phyloP scores from a whole-genome alignment of 1,140 invertebrate genomes.

The Trachymyrmex cornetzi region DNA sequence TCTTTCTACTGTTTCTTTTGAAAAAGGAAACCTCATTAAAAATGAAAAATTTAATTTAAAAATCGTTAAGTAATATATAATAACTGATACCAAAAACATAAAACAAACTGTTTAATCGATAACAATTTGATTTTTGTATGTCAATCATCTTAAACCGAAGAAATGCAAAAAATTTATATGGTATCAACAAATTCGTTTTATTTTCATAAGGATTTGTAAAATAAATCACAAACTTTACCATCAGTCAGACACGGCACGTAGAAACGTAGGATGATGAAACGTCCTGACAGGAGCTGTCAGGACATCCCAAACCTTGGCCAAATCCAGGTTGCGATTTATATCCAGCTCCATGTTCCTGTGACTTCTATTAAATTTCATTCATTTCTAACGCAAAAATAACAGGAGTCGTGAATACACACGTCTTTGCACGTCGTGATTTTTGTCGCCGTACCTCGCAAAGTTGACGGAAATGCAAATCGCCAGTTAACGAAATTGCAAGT shows the following conservation, averaged over 20 bases:
- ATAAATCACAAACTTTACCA: not conserved
- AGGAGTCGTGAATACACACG: not conserved
- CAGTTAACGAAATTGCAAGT: conserved; percentile 54
- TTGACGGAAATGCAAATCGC: conserved; percentile 40
- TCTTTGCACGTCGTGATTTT: conserved; percentile 35
- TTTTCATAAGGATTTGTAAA: conserved; percentile 11
- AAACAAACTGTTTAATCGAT: not conserved
- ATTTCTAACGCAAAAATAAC: conserved; percentile 13
- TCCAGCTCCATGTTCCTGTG: not conserved
- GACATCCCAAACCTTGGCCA: conserved; percentile 12
- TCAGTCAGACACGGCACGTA: conserved; percentile 17
- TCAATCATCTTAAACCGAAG: not conserved
- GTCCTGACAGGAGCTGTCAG: conserved; percentile 40
- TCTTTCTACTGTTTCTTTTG: not conserved
- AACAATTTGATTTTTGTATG: not conserved
- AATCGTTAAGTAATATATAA: not conserved
- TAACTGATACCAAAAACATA: not conserved
- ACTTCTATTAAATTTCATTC: conserved; percentile 43
- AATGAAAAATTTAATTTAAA: not conserved
- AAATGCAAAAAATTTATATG: not conserved
- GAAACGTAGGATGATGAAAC: conserved; percentile 1
- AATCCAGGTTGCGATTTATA: conserved; percentile 23
- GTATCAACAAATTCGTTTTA: conserved; percentile 1
- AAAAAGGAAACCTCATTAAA: not conserved
- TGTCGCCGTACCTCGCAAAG: not conserved